Evolutionary conservation across 2,113 vertebrate species (phyloP), one percentile per base, ranked within the genome.

Genomic region (Arothron firmamentum): DNA sequence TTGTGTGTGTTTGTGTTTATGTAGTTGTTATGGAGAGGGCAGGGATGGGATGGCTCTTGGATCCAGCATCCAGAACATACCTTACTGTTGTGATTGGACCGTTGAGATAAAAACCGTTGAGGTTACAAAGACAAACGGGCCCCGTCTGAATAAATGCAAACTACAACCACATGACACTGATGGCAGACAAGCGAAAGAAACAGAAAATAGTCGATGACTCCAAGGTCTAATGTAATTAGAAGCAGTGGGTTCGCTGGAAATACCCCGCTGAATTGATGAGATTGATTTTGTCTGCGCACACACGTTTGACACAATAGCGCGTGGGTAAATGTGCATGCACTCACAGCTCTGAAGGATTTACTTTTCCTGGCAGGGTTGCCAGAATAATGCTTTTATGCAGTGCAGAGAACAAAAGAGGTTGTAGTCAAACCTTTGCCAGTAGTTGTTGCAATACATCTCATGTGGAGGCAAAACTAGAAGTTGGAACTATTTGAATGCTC

Each of bases 91-190:
- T 83, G 81, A 87, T 84, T 73, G 69, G 72, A 62, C 72, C 45
- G 6, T 7, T 73, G 56, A 78, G 78, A 87, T 84, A 81, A 82
- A 80, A 7, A 85, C 83, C 80, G 76, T 73, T 60, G 54, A 74
- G 79, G 78, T 59, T 69, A 61, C 73, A 78, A 80, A 81, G 75
- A 74, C 67, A 79, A 84, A 82, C 72, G 72, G 68, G 74, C 75
- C 76, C 65, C 83, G 75, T 87, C 82, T 79, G 79, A 88, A 87
- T 85, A 59, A 87, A 88, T 80, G 84, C 84, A 87, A 89, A 87
- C 71, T 85, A 48, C 76, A 85, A 80, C 85, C 84, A 89, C 78
- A 85, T 90, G 86, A 87, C 59, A 53, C 72, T 63, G 59, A 72
- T 72, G 84, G 79, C 70, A 79, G 76, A 75, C 71, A 72, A 83